phyloP scores from a whole-genome alignment of 1,140 invertebrate species.

The Lepidurus packardi region DNA sequence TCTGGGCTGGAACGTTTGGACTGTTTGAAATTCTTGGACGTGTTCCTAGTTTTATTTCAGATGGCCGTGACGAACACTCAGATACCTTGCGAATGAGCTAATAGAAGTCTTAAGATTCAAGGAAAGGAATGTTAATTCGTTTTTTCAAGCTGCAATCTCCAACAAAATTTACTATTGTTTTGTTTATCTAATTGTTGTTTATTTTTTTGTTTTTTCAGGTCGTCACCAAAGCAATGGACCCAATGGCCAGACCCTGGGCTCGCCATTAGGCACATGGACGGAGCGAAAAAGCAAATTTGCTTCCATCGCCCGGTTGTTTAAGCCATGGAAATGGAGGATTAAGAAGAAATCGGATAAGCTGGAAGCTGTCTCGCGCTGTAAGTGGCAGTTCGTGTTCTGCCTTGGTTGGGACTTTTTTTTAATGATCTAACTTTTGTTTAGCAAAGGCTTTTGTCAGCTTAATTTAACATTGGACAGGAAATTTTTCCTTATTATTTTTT shows the following conservation, averaged over 20 bases:
- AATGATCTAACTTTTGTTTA: not conserved
- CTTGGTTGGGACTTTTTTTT: not conserved
- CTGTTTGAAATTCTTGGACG: conserved; percentile 5
- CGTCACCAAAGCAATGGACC: conserved; percentile 31
- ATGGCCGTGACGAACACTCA: not conserved
- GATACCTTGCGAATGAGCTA: no score
- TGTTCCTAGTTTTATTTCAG: not conserved
- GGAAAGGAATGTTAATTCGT: not conserved
- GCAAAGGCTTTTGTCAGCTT: no score
- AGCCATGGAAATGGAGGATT: conserved; percentile 98
- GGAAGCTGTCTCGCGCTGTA: conserved; percentile 90
- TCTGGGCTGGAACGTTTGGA: not conserved
- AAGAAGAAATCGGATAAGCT: conserved; percentile 98
- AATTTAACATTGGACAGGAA: no score
- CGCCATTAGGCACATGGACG: conserved; percentile 59
- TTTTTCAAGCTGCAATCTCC: not conserved
- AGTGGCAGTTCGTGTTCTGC: conserved; percentile 47
- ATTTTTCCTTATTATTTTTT: no score
- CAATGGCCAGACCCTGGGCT: conserved; percentile 23
- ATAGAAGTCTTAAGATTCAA: not conserved
- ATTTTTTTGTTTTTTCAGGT: conserved; percentile 26
- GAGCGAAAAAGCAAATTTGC: conserved; percentile 90
- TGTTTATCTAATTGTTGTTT: not conserved
- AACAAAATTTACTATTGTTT: not conserved
- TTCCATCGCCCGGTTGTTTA: conserved; percentile 86